A percentile compares a stretch with the other conserved stretches of the same genome.
Conservation (phyloP, 2,888 invertebrate genomes). For the Eutolmus rufibarbis region DNA sequence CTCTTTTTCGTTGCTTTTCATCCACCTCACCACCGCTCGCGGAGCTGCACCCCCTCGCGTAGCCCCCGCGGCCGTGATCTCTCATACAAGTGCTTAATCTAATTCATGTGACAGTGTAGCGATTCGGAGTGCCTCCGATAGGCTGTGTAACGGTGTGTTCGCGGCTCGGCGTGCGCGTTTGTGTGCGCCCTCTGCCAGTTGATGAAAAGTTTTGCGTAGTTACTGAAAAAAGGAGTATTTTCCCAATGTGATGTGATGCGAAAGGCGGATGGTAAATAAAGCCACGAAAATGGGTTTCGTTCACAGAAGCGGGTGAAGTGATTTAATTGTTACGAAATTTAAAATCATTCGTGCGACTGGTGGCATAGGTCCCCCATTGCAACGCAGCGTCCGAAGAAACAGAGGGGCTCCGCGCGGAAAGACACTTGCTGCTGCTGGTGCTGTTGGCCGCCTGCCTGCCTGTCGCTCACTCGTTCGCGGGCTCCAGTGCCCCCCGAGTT, state of each 20-base stretch:
- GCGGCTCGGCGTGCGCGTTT: not conserved
- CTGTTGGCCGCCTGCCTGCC: not conserved
- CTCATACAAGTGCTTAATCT: not conserved
- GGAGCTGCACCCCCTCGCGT: not conserved
- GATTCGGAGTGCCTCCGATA: not conserved
- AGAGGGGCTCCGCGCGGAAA: not conserved
- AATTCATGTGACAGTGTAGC: slow-evolving; percentile 26
- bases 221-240: slow-evolving; percentile 34
- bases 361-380: not conserved
- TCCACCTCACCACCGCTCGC: not conserved
- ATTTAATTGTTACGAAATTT: not conserved
- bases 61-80: not conserved
- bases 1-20: not conserved
- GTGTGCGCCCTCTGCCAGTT: not conserved
- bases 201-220: slow-evolving; percentile 40
- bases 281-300: not conserved
- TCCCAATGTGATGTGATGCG: not conserved
- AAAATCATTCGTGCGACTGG: not conserved
- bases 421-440: not conserved
- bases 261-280: not conserved
- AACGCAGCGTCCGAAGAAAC: not conserved
- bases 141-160: not conserved
- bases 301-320: not conserved
- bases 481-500: not conserved
- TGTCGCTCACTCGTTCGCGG: not conserved